A percentile compares a stretch with the other conserved stretches of the same genome.
These are phyloP conservation scores for Turnix velox DNA, from an alignment of 2,113 vertebrate species.

Conservation along the genomic window DNA sequence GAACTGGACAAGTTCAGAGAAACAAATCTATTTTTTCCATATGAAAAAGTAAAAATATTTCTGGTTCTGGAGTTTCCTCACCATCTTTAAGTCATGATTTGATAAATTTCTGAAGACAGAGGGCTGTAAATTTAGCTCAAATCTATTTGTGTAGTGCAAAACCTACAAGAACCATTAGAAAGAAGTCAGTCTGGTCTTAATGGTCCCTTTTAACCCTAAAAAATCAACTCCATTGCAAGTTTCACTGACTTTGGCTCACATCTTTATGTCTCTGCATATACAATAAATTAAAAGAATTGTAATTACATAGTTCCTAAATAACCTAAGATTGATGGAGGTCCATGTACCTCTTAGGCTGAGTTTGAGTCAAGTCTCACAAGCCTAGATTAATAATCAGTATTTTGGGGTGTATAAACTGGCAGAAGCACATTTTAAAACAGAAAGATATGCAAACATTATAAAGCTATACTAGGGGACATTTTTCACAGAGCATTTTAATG, in stretches of 20 bases:
- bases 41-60: neutral
- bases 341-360: neutral
- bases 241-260: neutral
- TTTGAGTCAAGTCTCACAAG: neutral
- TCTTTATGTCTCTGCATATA: neutral
- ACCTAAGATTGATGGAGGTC: neutral
- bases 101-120: neutral
- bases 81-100: neutral
- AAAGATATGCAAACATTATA: neutral
- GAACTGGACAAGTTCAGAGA: neutral
- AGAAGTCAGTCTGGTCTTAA: neutral
- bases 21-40: neutral
- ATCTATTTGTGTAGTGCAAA: neutral
- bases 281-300: neutral
- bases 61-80: neutral
- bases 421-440: neutral
- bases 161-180: neutral
- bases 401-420: neutral
- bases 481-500: neutral
- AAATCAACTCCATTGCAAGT: neutral
- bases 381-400: neutral
- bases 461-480: neutral
- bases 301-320: neutral
- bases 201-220: neutral
- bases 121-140: neutral